These are phyloP conservation scores for Paraescarpia echinospica DNA, from an alignment of 1,140 invertebrate species.

Conservation along the genomic window DNA sequence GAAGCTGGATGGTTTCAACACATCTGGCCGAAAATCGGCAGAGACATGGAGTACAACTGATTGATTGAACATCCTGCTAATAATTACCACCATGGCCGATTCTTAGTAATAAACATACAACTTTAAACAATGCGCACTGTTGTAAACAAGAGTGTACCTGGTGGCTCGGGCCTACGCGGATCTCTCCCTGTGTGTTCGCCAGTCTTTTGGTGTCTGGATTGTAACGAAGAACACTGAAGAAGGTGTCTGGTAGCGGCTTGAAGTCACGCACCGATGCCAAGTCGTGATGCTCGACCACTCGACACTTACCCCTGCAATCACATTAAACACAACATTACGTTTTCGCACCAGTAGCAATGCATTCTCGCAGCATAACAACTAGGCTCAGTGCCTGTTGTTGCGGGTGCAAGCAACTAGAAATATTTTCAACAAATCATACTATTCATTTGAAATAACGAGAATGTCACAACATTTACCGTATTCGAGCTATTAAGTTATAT, in stretches of 20 bases:
- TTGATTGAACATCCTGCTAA: too few species aligned
- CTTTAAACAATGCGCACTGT: not conserved
- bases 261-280: constrained; percentile 57
- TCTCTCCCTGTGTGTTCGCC: constrained; percentile 88
- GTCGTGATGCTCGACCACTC: constrained; percentile 62
- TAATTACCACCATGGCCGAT: too few species aligned
- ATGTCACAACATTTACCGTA: not conserved
- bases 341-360: not conserved
- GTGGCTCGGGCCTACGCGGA: constrained; percentile 90
- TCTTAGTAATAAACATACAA: too few species aligned
- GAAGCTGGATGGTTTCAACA: too few species aligned
- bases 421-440: not conserved
- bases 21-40: too few species aligned
- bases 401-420: not conserved
- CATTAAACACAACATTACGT: not conserved
- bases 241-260: constrained; percentile 53
- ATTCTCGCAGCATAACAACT: constrained; percentile 9
- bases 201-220: constrained; percentile 68
- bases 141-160: constrained; percentile 66
- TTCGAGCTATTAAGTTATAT: too few species aligned
- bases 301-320: constrained; percentile 60
- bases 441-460: not conserved
- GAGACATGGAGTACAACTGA: too few species aligned
- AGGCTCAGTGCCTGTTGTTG: not conserved
- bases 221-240: constrained; percentile 65